A percentile compares a stretch with the other conserved stretches of the same genome.
Evolutionary conservation across 2,888 invertebrate species (phyloP).

Genomic region (Linnaemya vulpina): DNA sequence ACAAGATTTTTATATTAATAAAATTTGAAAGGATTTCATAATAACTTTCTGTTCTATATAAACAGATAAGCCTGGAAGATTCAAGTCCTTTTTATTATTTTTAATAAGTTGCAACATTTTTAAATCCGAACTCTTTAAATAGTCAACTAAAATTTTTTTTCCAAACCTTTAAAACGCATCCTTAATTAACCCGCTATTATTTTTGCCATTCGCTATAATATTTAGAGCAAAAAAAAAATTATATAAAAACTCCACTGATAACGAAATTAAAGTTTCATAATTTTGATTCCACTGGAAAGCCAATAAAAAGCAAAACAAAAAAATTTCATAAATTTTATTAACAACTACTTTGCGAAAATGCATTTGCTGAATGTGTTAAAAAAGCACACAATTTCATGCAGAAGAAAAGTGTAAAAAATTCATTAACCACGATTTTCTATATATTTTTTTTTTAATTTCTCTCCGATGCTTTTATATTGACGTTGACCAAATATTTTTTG

Average conservation of each 20-base stretch:
- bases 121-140: too few species aligned
- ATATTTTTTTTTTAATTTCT: constrained; percentile 3
- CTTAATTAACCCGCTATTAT: background rate
- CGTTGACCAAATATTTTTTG: constrained; percentile 51
- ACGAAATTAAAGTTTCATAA: constrained; percentile 22
- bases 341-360: constrained; percentile 59
- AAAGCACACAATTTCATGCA: constrained; percentile 44
- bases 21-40: too few species aligned
- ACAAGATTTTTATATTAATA: too few species aligned
- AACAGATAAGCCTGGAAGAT: too few species aligned
- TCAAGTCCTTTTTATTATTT: too few species aligned
- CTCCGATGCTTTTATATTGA: constrained; percentile 18
- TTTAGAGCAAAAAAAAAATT: constrained; percentile 5
- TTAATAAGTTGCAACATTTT: too few species aligned
- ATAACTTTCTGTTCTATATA: too few species aligned
- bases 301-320: background rate
- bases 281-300: constrained; percentile 11
- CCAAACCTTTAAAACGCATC: too few species aligned
- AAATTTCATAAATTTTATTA: constrained; percentile 57
- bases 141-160: too few species aligned
- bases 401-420: constrained; percentile 56
- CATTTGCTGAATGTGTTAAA: constrained; percentile 35
- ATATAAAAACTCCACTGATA: too few species aligned
- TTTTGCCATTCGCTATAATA: background rate
- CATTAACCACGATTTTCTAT: constrained; percentile 45